A percentile compares a stretch with the other conserved stretches of the same genome.
These are phyloP conservation scores for Aplochiton taeniatus DNA, from an alignment of 2,797 vertebrate genomes.

Conservation along the genomic window DNA sequence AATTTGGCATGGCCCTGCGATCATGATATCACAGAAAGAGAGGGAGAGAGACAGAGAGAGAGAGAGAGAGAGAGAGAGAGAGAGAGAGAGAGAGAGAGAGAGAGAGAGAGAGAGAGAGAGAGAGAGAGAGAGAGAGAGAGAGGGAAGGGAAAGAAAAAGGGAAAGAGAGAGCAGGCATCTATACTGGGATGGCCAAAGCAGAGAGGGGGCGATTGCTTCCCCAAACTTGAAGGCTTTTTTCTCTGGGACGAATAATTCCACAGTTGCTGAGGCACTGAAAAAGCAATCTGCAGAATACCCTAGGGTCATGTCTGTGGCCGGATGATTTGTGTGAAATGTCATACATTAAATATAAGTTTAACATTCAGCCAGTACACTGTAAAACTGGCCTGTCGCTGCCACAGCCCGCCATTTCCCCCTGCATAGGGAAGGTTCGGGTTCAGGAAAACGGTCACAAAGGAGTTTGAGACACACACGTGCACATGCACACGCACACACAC, in stretches of 20 bases:
- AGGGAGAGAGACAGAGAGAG: background rate
- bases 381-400: slow-evolving; percentile 81
- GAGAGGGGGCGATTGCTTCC: slow-evolving; percentile 77
- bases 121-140: slow-evolving; percentile 39
- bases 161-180: slow-evolving; percentile 47
- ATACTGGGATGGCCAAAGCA: slow-evolving; percentile 78
- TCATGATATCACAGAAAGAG: slow-evolving; percentile 81
- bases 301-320: slow-evolving; percentile 84
- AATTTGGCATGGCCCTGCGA: slow-evolving; percentile 83
- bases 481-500: slow-evolving; percentile 15
- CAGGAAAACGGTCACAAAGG: slow-evolving; percentile 79
- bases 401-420: slow-evolving; percentile 70
- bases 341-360: slow-evolving; percentile 90
- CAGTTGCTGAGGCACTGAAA: slow-evolving; percentile 87
- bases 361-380: slow-evolving; percentile 83
- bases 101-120: slow-evolving; percentile 18
- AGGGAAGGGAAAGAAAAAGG: background rate
- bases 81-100: slow-evolving; percentile 13
- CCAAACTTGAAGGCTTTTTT: slow-evolving; percentile 79
- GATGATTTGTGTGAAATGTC: slow-evolving; percentile 89
- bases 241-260: slow-evolving; percentile 84
- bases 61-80: slow-evolving; percentile 5
- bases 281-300: slow-evolving; percentile 87
- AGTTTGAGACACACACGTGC: slow-evolving; percentile 49
- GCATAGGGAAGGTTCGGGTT: slow-evolving; percentile 71